Evolutionary conservation across 2,113 vertebrate species (phyloP), one percentile per base, ranked within the genome.

Genomic region (Siniperca knerii): DNA sequence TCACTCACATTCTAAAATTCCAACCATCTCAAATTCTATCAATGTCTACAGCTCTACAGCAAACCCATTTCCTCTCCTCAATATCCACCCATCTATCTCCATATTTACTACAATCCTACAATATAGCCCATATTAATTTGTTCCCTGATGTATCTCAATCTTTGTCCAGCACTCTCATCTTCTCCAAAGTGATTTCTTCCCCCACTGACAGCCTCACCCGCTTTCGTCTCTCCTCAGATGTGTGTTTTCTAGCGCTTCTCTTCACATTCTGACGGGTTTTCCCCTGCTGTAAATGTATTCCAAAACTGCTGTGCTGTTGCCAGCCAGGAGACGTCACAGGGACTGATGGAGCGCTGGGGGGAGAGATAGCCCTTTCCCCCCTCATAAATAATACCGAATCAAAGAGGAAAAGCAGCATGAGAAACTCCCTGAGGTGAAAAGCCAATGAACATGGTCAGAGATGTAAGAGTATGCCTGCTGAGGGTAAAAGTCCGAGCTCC

Each of bases 371-470:
- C 86, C 83, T 69, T 72, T 65, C 18, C 82, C 54, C 69, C 46
- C 50, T 94, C 92, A 91, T 92, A 94, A 92, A 94, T 91, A 90
- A 91, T 76, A 80, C 82, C 18, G 57, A 92, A 93, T 93, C 88
- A 94, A 92, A 94, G 76, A 87, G 85, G 76, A 87, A 79, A 83
- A 86, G 66, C 72, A 79, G 68, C 89, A 82, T 60, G 72, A 90
- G 75, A 81, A 90, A 79, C 61, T 88, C 85, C 84, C 85, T 8
- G 73, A 77, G 84, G 88, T 87, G 86, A 89, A 80, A 86, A 88
- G 86, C 75, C 90, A 87, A 78, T 72, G 77, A 86, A 85, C 74
- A 68, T 7, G 66, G 79, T 84, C 81, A 85, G 78, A 83, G 79
- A 83, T 85, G 89, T 82, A 76, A 21, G 76, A 82, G 73, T 6